These are phyloP conservation scores for Camelus dromedarius DNA, from an alignment of 2,113 vertebrate genomes.

Conservation along the genomic window DNA sequence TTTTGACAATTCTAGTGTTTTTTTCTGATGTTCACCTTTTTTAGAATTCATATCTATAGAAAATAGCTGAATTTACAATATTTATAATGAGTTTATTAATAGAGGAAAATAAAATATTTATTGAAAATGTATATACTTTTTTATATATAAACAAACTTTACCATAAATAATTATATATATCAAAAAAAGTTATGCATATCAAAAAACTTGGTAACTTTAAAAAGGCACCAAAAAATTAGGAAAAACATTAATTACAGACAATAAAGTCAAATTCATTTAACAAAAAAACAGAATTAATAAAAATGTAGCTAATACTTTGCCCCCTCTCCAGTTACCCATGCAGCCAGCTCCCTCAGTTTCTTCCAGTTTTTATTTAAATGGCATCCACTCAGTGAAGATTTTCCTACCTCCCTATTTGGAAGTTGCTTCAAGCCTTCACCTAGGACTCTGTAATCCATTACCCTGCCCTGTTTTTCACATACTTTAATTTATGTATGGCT, in stretches of 20 bases:
- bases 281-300: slow-evolving; percentile 96
- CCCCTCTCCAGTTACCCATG: background rate
- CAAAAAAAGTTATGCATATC: slow-evolving; percentile 83
- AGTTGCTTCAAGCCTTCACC: background rate
- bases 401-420: background rate
- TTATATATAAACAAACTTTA: slow-evolving; percentile 62
- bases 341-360: background rate
- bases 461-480: background rate
- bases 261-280: slow-evolving; percentile 96
- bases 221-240: slow-evolving; percentile 82
- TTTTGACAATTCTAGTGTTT: slow-evolving; percentile 72
- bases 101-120: slow-evolving; percentile 74
- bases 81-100: slow-evolving; percentile 82
- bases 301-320: slow-evolving; percentile 90
- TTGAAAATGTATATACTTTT: slow-evolving; percentile 67
- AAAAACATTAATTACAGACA: slow-evolving; percentile 92
- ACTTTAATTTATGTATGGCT: background rate
- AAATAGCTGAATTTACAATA: slow-evolving; percentile 84
- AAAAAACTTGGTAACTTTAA: slow-evolving; percentile 76
- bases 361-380: background rate
- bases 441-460: background rate
- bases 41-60: slow-evolving; percentile 77
- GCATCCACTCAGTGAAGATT: background rate
- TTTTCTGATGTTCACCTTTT: slow-evolving; percentile 68
- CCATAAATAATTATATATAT: slow-evolving; percentile 83